These are phyloP conservation scores for Tyria jacobaeae DNA, from an alignment of 2,888 invertebrate genomes.

Conservation along the genomic window DNA sequence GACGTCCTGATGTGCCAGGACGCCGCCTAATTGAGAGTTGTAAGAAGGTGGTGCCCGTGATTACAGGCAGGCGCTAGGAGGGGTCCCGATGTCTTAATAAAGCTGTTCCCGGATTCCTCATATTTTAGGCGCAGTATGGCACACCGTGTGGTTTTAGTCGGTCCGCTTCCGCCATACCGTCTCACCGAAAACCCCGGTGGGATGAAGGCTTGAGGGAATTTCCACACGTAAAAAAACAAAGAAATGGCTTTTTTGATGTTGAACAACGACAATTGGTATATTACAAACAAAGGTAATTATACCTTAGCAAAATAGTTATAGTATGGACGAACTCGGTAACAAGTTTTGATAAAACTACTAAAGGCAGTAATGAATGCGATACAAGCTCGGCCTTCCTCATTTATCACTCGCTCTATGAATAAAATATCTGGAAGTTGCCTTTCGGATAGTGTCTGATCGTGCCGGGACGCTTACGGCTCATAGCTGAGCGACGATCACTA, in stretches of 20 bases:
- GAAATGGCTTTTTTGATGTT: constrained; percentile 70
- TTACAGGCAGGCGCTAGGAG: no score
- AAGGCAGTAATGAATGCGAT: constrained; percentile 83
- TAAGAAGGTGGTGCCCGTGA: no score
- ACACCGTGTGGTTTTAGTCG: no score
- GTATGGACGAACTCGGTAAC: constrained; percentile 71
- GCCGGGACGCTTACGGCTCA: constrained; percentile 74
- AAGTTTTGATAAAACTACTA: constrained; percentile 83
- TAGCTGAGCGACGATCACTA: constrained; percentile 68
- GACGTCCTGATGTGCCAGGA: no score
- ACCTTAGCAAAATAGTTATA: constrained; percentile 64
- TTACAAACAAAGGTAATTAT: constrained; percentile 74
- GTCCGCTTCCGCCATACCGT: no score
- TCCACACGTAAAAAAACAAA: no score
- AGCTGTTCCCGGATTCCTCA: no score
- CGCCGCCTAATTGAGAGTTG: no score
- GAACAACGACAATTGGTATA: constrained; percentile 74
- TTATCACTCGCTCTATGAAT: constrained; percentile 83
- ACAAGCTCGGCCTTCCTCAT: constrained; percentile 77
- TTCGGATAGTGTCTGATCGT: constrained; percentile 77
- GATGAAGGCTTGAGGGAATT: no score
- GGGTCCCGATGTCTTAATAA: no score
- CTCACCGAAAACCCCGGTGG: no score
- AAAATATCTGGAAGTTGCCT: constrained; percentile 81
- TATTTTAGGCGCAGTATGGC: no score